Percentiles rank a stretch among this genome's conserved stretches.
phyloP scores from a whole-genome alignment of 2,113 vertebrate species.

The Paralichthys olivaceus region DNA sequence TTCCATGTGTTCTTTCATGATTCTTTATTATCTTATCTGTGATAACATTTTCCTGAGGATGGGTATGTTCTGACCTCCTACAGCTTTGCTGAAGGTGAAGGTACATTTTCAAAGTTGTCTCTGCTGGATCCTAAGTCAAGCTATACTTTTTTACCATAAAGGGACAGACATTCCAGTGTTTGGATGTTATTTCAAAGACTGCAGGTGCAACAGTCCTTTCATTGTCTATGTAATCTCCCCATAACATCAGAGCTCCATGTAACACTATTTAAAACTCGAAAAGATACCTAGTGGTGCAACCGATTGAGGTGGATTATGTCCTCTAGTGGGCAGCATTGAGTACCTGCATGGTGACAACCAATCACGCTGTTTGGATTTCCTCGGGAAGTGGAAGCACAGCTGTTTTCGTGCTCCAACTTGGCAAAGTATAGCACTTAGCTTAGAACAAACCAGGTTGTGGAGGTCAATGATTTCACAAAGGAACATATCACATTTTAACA shows the following conservation, averaged over 20 bases:
- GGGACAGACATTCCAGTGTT: too few relatives aligned
- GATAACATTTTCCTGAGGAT: too few relatives aligned
- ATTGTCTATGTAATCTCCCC: neutral
- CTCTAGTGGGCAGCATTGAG: neutral
- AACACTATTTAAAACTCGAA: neutral
- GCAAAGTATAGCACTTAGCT: neutral
- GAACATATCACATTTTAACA: neutral
- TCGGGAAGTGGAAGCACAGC: neutral
- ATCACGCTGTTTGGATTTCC: neutral
- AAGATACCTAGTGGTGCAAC: neutral
- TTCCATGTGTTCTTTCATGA: too few relatives aligned
- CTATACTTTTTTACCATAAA: too few relatives aligned
- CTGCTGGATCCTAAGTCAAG: too few relatives aligned
- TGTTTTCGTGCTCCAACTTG: neutral
- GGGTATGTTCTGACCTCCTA: too few relatives aligned
- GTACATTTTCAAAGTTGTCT: too few relatives aligned
- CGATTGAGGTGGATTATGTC: neutral
- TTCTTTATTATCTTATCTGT: too few relatives aligned
- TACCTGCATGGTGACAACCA: neutral
- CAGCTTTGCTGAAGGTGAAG: too few relatives aligned
- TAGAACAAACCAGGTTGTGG: neutral
- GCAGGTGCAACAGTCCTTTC: too few relatives aligned
- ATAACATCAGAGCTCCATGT: neutral
- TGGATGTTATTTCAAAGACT: neutral
- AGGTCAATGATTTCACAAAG: neutral